Base-by-base conservation (phyloP, 1,140 invertebrate species). In the Caenorhabditis latens region DNA sequence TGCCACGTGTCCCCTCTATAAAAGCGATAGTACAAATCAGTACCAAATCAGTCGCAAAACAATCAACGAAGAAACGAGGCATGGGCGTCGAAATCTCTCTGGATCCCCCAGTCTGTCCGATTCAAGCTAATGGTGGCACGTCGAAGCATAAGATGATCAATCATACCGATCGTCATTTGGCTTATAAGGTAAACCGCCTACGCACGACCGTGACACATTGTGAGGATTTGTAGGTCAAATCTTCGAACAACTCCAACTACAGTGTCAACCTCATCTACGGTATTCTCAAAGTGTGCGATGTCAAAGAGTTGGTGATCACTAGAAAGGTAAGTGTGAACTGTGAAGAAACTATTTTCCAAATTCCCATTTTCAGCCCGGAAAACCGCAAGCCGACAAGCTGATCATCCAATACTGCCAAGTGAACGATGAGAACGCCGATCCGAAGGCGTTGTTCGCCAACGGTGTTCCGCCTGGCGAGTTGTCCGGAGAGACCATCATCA, bases 71-170 rank as follows among this genome's bases (percentile, higher is more conserved):
- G 21, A 63, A n/a, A 8, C 19, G 46, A 46, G n/a, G n/a, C 19
- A 84, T 84, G 84, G 84, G 84, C 32, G 55, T 63, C 58, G 84
- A 84, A 67, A 16, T 84, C 53, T 84, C 84, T 14, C 21, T 84
- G 40, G 84, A 84, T 61, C 84, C 84, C 2, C 84, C 84, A 9
- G 61, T 65, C 11, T 84, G 84, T 46, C 84, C 84, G 7, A 84
- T 84, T 50, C 61, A 61, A 21, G 84, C 84, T 11, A 65, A 61
- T 63, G 84, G 84, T 48, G 84, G 84, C 4, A 48, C 43, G 24
- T 84, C 84, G 40, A 84, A 84, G 84, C 58, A 84, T 61, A 84
- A 84, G 61, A 84, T 84, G 57, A 65, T 84, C 84, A 84, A 84
- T 65, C 84, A 84, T 40, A 63, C 55, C 16, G 84, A 84, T 48